A percentile compares a stretch with the other conserved stretches of the same genome.
phyloP scores from a whole-genome alignment of 2,113 vertebrate genomes.

The Pseudopipra pipra region DNA sequence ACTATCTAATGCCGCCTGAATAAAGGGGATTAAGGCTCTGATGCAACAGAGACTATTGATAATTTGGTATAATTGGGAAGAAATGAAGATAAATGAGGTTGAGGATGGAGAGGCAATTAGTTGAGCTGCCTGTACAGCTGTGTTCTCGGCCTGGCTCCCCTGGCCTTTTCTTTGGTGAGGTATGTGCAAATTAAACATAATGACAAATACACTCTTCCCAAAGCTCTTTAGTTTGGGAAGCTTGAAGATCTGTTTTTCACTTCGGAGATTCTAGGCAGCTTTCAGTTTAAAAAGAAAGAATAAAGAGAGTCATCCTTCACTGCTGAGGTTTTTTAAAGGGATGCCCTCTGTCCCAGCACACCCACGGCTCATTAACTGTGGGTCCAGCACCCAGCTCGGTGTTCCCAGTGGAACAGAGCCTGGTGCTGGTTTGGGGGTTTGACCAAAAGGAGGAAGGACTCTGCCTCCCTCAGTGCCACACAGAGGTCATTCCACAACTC shows the following conservation, averaged over 20 bases:
- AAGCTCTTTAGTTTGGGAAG: slow-evolving; percentile 66
- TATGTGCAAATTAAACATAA: slow-evolving; percentile 84
- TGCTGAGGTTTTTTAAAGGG: not conserved
- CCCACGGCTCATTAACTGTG: not conserved
- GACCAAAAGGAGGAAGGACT: not conserved
- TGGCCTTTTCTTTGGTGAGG: slow-evolving; percentile 81
- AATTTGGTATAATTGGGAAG: slow-evolving; percentile 94
- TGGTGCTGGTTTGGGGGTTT: not conserved
- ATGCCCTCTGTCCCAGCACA: not conserved
- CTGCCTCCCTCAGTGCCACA: not conserved
- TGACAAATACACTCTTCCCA: slow-evolving; percentile 79
- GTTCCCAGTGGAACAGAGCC: not conserved
- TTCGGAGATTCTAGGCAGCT: slow-evolving; percentile 14
- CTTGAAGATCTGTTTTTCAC: slow-evolving; percentile 47
- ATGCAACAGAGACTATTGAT: slow-evolving; percentile 93
- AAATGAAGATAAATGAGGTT: slow-evolving; percentile 95
- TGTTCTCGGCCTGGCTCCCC: slow-evolving; percentile 81
- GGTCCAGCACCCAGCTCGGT: not conserved
- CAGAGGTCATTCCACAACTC: not conserved
- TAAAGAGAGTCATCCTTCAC: not conserved
- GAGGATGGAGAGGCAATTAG: slow-evolving; percentile 89
- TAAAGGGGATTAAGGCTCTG: slow-evolving; percentile 89
- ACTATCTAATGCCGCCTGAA: slow-evolving; percentile 84
- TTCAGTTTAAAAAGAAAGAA: not conserved
- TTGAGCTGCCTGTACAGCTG: slow-evolving; percentile 86